phyloP scores from a whole-genome alignment of 2,113 vertebrate species.

The Esox niger region DNA sequence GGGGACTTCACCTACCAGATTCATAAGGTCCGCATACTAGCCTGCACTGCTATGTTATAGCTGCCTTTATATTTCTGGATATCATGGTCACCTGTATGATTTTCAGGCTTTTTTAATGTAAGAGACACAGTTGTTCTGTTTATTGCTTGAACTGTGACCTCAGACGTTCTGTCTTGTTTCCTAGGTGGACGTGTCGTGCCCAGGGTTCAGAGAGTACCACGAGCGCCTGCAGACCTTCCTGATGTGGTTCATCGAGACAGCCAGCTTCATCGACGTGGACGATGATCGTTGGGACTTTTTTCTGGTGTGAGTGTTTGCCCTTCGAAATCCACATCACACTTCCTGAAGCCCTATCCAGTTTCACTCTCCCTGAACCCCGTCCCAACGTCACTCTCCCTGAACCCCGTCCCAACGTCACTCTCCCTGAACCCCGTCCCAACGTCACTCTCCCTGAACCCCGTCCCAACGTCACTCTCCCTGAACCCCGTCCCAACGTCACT shows the following conservation, averaged over 20 bases:
- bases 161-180: slow-evolving; percentile 16
- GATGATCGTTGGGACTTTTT: slow-evolving; percentile 99
- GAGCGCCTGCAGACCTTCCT: slow-evolving; percentile 98
- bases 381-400: no score
- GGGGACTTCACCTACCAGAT: slow-evolving; percentile 89
- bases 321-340: no score
- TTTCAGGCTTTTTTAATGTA: not conserved
- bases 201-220: slow-evolving; percentile 96
- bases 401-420: no score
- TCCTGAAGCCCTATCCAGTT: no score
- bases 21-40: slow-evolving; percentile 80
- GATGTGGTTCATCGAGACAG: slow-evolving; percentile 99
- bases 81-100: not conserved
- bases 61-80: not conserved
- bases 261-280: slow-evolving; percentile 97
- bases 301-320: slow-evolving; percentile 90
- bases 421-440: no score
- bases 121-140: not conserved
- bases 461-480: no score
- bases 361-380: no score
- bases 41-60: not conserved
- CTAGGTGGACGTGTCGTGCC: slow-evolving; percentile 90
- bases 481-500: slow-evolving; percentile 82
- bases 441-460: no score
- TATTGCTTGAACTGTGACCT: not conserved